Evolutionary conservation across 2,113 vertebrate genomes (phyloP).

Genomic region (Pao palembangensis): DNA sequence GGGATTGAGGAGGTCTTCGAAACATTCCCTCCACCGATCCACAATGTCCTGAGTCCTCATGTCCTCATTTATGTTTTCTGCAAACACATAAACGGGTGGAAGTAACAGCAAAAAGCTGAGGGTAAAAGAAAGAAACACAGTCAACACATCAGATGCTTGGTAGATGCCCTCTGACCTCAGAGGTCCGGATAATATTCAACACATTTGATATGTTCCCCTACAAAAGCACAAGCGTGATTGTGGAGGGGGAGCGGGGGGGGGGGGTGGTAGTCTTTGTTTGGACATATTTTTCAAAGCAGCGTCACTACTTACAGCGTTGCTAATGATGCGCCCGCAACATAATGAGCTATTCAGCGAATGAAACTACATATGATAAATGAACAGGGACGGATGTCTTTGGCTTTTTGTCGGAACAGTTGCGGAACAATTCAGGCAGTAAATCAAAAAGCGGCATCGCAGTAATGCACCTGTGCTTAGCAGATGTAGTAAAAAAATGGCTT

Average conservation of each 20-base stretch:
- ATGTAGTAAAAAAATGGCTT: background rate
- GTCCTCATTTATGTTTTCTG: no score
- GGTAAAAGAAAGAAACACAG: background rate
- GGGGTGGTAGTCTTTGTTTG: no score
- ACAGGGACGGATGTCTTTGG: constrained; percentile 3
- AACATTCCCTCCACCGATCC: no score
- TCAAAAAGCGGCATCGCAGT: background rate
- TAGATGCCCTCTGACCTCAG: no score
- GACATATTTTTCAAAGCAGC: background rate
- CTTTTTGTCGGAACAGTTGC: background rate
- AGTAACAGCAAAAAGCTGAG: no score
- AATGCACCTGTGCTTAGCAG: background rate
- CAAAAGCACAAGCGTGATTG: background rate
- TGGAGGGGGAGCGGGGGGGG: no score
- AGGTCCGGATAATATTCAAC: background rate
- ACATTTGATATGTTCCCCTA: no score
- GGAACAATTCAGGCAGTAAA: constrained; percentile 2
- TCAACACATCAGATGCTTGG: no score
- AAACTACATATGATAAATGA: constrained; percentile 11
- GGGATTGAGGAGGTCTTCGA: no score
- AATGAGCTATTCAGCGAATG: constrained; percentile 16
- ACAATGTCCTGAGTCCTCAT: no score
- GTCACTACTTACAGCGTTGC: background rate
- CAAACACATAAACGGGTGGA: no score
- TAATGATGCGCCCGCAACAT: constrained; percentile 4